Evolutionary conservation across 1,140 invertebrate genomes (phyloP), one percentile per base, ranked within the genome.

Genomic region (Paraescarpia echinospica): DNA sequence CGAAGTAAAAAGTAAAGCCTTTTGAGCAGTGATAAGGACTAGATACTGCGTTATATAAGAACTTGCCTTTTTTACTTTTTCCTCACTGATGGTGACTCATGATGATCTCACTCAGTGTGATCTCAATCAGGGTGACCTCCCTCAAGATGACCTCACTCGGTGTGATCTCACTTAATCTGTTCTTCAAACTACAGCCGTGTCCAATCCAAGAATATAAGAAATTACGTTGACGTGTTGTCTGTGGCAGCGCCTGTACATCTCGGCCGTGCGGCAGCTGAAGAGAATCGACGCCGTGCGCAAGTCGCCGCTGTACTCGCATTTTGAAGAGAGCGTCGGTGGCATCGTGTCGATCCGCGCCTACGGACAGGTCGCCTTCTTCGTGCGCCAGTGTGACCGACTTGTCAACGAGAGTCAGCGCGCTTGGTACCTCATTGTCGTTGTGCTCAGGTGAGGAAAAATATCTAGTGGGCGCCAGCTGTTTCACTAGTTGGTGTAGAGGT

Each of bases 311-410:
- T 93, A 92, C 48, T 35, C 92, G 4, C 88, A 34, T 34, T 93
- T 93, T 88, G 91, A 91, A 34, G 92, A 97, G 93, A 96, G 96
- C 6, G 93, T 97, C 6, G 95, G 95, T 51, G 97, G 97, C 27
- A 95, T 94, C 93, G 94, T 95, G 6, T 90, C 91, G 14, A 93
- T 94, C 35, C 91, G 94, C 6, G 93, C 94, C 9, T 94, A 93
- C 91, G 9, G 90, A 27, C 89, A 92, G 88, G 92, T 94, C 91
- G 35, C 91, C 1, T 34, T 93, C 22, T 94, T 94, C 51, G 89
- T 94, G n/a, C 34, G 35, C 41, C 51, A 93, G 34, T 90, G 89
- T n/a, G 93, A 94, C 34, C 22, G 48, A 31, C 41, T 93, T 2
- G 6, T 92, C 8, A 92, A 94, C 35, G 89, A 93, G 14, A 94